Percentiles rank a stretch among this genome's conserved stretches.
phyloP scores from a whole-genome alignment of 2,113 vertebrate species.

The Alethe castanea region DNA sequence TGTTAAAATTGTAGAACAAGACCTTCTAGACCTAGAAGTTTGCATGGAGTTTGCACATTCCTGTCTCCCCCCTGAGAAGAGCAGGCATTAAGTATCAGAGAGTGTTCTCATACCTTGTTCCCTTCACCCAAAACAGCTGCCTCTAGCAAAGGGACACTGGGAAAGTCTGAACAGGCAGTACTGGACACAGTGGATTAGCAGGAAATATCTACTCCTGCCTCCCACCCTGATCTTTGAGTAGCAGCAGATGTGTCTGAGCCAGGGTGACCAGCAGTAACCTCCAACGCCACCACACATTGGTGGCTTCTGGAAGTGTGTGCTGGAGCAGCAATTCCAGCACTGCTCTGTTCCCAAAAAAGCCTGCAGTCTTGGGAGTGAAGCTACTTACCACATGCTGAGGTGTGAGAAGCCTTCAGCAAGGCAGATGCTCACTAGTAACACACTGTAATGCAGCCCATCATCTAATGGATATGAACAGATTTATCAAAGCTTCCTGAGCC shows the following conservation, averaged over 20 bases:
- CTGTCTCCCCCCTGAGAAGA: neutral
- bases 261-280: neutral
- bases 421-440: neutral
- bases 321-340: neutral
- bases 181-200: too few relatives aligned
- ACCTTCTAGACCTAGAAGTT: neutral
- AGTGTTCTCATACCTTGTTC: neutral
- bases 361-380: accelerated
- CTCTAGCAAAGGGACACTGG: neutral
- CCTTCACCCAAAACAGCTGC: neutral
- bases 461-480: neutral
- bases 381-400: neutral
- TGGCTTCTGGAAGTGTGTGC: neutral
- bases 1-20: neutral
- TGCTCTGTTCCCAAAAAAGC: neutral
- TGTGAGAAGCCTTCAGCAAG: neutral
- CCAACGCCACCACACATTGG: accelerated
- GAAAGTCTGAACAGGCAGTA: neutral
- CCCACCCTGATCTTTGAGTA: neutral
- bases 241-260: neutral
- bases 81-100: neutral
- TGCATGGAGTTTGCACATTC: neutral
- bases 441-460: neutral
- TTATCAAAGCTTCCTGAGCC: neutral
- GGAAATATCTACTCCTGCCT: accelerated